Base-by-base conservation (phyloP, 2,888 invertebrate genomes). In the Harpalus rubripes region DNA sequence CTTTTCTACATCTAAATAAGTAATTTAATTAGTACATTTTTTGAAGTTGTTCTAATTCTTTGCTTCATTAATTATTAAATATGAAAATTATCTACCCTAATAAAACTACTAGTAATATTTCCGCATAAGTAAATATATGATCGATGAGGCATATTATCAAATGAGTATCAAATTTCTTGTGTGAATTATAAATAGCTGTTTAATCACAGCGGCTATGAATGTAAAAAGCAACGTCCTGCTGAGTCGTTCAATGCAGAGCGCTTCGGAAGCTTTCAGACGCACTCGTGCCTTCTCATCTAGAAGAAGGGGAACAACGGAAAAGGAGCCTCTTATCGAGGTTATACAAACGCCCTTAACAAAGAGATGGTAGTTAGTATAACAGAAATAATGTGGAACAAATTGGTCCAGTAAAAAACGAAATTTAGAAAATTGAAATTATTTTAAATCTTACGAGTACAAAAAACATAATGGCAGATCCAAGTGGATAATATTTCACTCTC, bases 131-230 rank as follows among this genome's bases (percentile, higher is more conserved):
- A 18, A 0, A 18, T 61, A 16, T 61, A 16, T 61, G 15, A 61
- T 61, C 59, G 18, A 63, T 63, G 63, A 63, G 44, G 44, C 44
- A 52, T 52, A 52, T 52, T 52, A 52, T 52, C 44, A 52, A 52
- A 26, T 26, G 22, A 16, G 12, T 63, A 63, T 63, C 63, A 63
- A 22, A 63, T 63, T 16, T 63, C 63, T 22, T 18, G 22, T 63
- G 12, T 22, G 63, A 63, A 22, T 63, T 18, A 63, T 63, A 63
- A 63, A 63, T 63, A 26, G 63, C 63, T 63, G 63, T 63, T 63
- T 63, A 63, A 63, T 63, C 63, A 22, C 63, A 63, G 63, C 22
- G 63, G 26, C 63, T 22, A 63, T 63, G 26, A 22, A 63, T 12
- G 22, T 18, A 63, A 22, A 63, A 63, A 63, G 22, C 18, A 10